Evolutionary conservation across 2,113 vertebrate genomes (phyloP), one percentile per base, ranked within the genome.

Genomic region (Saccopteryx leptura): DNA sequence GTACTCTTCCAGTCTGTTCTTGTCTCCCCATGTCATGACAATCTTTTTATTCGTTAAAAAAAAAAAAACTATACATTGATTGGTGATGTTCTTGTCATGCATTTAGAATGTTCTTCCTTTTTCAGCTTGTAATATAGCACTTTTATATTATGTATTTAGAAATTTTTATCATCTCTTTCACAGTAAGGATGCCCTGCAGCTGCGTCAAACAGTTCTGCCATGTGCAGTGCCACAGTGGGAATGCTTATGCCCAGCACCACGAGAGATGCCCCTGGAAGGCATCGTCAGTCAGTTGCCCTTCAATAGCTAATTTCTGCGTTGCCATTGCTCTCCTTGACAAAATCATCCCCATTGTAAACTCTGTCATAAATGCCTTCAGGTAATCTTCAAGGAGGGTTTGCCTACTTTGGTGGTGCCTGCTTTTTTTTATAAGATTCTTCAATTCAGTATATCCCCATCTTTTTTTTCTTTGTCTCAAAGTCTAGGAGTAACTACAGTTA

Each of bases 321-420:
- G 11, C 80, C 19, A 88, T 0, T 74, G 92, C 61, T 97, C 98
- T 98, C 18, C 96, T 98, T 86, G 97, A 97, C 93, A 98, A 97
- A 78, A 98, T 98, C 98, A 98, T 98, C 91, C 97, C 97, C 54
- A 74, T 79, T 31, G 98, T 98, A 90, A 98, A 98, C 91, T 98
- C 98, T 98, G 96, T 98, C 97, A 98, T 98, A 90, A 98, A 98
- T 80, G 98, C 97, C 96, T 97, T 98, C 81, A 98, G 94, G 80
- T 98, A 98, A 65, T 97, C 96, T 96, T 94, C 97, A 65, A 98
- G 94, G 88, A 98, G 94, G 88, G 98, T 98, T 90, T 98, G 97
- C 94, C 97, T 98, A 98, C 98, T 93, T 98, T 98, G 19, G 65
- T 39, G 48, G 96, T 72, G 88, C 97, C 98, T 95, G 97, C 95